Evolutionary conservation across 2,797 vertebrate genomes (phyloP).

Genomic region (Pseudochirops corinnae): DNA sequence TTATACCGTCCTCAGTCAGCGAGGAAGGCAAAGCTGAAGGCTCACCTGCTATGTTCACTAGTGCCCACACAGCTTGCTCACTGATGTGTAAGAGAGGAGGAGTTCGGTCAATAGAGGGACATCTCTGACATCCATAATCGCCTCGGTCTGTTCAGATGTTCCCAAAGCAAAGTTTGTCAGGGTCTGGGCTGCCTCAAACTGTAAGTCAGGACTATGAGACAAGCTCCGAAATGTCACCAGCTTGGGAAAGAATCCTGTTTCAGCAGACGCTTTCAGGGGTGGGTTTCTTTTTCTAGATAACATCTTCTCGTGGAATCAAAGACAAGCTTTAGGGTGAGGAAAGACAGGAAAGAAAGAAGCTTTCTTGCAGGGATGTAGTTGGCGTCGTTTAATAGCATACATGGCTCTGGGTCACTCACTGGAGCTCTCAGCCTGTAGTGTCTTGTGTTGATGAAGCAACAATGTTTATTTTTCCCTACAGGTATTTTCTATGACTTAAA

Average conservation of each 20-base stretch:
- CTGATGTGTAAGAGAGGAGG: slow-evolving; percentile 91
- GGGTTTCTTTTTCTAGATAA: slow-evolving; percentile 90
- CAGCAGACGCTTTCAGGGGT: slow-evolving; percentile 89
- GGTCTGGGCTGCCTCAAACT: slow-evolving; percentile 95
- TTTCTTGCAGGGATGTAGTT: background rate
- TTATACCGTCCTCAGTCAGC: background rate
- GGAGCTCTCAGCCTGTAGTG: background rate
- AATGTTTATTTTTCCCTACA: slow-evolving; percentile 32
- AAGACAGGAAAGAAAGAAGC: background rate
- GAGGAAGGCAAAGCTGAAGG: background rate
- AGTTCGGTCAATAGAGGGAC: slow-evolving; percentile 89
- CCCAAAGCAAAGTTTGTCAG: slow-evolving; percentile 95
- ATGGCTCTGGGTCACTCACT: background rate
- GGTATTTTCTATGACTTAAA: slow-evolving; percentile 44
- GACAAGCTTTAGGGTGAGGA: background rate
- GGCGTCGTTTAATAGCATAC: slow-evolving; percentile 9
- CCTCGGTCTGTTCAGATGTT: slow-evolving; percentile 90
- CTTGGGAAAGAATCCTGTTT: slow-evolving; percentile 89
- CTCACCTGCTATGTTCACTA: slow-evolving; percentile 96
- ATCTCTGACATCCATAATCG: slow-evolving; percentile 92
- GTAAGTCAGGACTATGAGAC: slow-evolving; percentile 86
- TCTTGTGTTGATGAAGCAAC: slow-evolving; percentile 4
- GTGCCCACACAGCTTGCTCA: slow-evolving; percentile 94
- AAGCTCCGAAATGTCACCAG: slow-evolving; percentile 90
- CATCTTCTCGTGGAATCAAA: slow-evolving; percentile 86